Evolutionary conservation across 2,797 vertebrate genomes (phyloP), one percentile per base, ranked within the genome.

Genomic region (Oceanodroma leucorhoa): DNA sequence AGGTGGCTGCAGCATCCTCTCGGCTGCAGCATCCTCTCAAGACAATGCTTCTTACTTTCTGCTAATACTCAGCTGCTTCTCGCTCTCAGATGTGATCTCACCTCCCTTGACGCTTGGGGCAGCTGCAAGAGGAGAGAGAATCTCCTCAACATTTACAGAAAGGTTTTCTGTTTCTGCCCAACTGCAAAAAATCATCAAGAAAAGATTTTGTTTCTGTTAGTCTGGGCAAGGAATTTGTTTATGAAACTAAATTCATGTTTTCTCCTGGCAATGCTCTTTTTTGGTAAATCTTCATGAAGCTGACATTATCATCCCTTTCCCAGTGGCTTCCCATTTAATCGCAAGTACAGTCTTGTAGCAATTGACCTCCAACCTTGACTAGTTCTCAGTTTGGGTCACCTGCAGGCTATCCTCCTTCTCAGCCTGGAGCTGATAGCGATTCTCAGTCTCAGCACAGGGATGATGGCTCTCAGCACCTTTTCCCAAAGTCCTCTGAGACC

Each of bases 141-240:
- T 92, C 60, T 69, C 38, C 73, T 87, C 87, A 79, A 38, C 77
- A 66, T 95, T 94, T 93, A 82, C 73, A 72, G 71, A 71, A 89
- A 82, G 66, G 46, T 93, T 90, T 91, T 86, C 45, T 41, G 9
- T 61, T 90, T 71, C 72, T 95, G 38, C 26, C 30, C 46, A 72
- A 10, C 15, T 75, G n/a, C 45, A 70, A 89, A 93, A 92, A 66
- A 17, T 45, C 24, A 80, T 83, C 32, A 73, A 80, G 70, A 82
- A 76, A 89, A 86, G 20, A 70, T 93, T 93, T 90, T 90, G 5
- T n/a, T 92, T 76, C 73, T 84, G 32, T 88, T 89, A 70, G 53
- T 69, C 27, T 72, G 21, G 71, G 58, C 60, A 83, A 93, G 48
- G 36, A 91, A 51, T 77, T 86, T 69, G 30, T 82, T 91, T 84